These are phyloP conservation scores for Montipora capricornis DNA, from an alignment of 64 coral and sea anemone species.

Conservation along the genomic window DNA sequence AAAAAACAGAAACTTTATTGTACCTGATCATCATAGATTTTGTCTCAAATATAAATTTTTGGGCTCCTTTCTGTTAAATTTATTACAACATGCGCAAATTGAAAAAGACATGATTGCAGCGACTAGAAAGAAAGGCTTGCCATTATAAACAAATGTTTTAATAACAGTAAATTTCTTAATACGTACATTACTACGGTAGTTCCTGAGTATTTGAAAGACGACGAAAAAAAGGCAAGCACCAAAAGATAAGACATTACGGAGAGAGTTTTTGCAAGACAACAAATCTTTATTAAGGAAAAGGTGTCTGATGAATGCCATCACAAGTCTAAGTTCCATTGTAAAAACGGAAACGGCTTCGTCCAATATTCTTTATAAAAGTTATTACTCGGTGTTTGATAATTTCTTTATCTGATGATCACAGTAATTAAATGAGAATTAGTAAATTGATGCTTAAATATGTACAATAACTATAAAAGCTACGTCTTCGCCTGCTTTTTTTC, in stretches of 20 bases:
- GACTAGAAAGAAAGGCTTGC: no score
- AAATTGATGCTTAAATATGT: no score
- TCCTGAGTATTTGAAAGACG: not conserved
- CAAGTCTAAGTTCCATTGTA: not conserved
- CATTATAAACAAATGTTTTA: conserved; percentile 1
- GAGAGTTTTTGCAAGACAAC: not conserved
- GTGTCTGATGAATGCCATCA: not conserved
- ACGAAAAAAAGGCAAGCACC: not conserved
- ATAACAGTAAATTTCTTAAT: not conserved
- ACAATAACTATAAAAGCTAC: no score
- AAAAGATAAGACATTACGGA: not conserved
- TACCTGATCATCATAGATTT: not conserved
- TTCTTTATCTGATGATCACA: no score
- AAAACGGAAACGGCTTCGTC: no score
- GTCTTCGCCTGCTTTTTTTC: no score
- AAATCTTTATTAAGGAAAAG: not conserved
- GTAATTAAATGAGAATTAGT: no score
- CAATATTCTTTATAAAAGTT: no score
- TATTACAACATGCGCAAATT: no score
- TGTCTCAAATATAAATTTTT: not conserved
- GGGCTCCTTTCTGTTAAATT: no score
- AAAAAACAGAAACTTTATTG: not conserved
- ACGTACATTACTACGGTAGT: no score
- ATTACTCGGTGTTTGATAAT: no score
- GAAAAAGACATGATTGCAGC: not conserved